These are phyloP conservation scores for Forbesichthys agassizii DNA, from an alignment of 2,113 vertebrate species.

Conservation along the genomic window DNA sequence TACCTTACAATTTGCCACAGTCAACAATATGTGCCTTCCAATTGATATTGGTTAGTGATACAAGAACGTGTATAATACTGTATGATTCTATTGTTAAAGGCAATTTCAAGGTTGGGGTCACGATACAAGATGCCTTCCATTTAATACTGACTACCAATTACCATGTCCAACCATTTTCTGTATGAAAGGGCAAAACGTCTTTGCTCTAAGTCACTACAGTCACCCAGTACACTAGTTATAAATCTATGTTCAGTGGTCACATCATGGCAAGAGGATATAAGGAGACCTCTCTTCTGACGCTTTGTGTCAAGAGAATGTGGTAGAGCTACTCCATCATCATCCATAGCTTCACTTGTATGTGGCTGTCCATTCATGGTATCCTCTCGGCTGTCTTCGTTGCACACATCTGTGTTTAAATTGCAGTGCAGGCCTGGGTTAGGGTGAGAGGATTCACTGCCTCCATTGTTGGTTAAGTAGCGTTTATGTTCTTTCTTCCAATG, in stretches of 20 bases:
- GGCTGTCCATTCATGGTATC: conserved; percentile 67
- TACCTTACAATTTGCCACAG: no score
- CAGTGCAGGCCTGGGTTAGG: conserved; percentile 65
- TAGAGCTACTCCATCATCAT: conserved; percentile 78
- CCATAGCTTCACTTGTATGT: conserved; percentile 73
- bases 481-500: conserved; percentile 78
- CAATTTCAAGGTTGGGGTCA: no score
- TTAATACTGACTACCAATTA: conserved; percentile 80
- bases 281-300: conserved; percentile 86
- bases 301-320: conserved; percentile 85
- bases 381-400: conserved; percentile 12
- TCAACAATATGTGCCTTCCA: no score
- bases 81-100: no score
- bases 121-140: background rate
- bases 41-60: no score
- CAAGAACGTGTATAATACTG: no score
- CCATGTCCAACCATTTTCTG: conserved; percentile 89
- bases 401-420: conserved; percentile 42
- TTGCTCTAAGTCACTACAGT: conserved; percentile 83
- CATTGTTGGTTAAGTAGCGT: conserved; percentile 21
- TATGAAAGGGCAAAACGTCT: conserved; percentile 88
- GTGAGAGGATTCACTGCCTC: conserved; percentile 34
- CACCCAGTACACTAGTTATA: conserved; percentile 79
- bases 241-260: conserved; percentile 84
- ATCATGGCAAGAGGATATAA: conserved; percentile 65